Base-by-base conservation (phyloP, 2,797 vertebrate genomes). In the Takifugu rubripes region DNA sequence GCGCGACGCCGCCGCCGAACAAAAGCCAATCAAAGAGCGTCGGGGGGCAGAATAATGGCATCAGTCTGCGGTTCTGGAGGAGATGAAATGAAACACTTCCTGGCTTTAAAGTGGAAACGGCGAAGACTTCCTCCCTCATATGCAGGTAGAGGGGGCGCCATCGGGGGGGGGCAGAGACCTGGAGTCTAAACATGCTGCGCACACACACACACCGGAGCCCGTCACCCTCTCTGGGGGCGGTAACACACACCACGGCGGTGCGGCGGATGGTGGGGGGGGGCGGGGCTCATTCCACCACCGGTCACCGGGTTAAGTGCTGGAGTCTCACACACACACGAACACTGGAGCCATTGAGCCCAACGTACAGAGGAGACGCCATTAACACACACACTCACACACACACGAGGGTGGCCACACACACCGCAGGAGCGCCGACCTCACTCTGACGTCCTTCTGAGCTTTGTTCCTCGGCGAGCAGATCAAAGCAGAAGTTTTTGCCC, bases 121-220 rank as follows among this genome's bases (percentile, higher is more conserved):
- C 61, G 14, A 71, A 86, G 84, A 90, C 90, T 92, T 94, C 92
- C 93, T 93, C 91, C 87, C 92, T 92, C 81, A 89, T 85, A 93
- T 93, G 90, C 91, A 90, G 92, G 92, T 84, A 88, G 86, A 90
- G 16, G 17, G 44, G 17, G 43, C 16, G 44, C 16, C 16, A 5
- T 7, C 5, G 44, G 17, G 44, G 44, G 17, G 43, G 6, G 44
- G 15, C 14, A n/a, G 11, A n/a, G 43, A 5, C 68, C 6, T 75
- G 66, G 87, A 93, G 90, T 88, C 92, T 91, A 92, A 92, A 94
- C 88, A 90, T 33, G 66, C 78, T 68, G 65, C 68, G 52, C 48
- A 7, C 14, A 15, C 44, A 40, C 44, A 46, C 44, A n/a, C 17
- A n/a, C 79, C 2, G 29, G 59, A 17, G 60, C 45, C 72, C 48